Evolutionary conservation across 2,113 vertebrate genomes (phyloP).

Genomic region (Odontophorus gujanensis): DNA sequence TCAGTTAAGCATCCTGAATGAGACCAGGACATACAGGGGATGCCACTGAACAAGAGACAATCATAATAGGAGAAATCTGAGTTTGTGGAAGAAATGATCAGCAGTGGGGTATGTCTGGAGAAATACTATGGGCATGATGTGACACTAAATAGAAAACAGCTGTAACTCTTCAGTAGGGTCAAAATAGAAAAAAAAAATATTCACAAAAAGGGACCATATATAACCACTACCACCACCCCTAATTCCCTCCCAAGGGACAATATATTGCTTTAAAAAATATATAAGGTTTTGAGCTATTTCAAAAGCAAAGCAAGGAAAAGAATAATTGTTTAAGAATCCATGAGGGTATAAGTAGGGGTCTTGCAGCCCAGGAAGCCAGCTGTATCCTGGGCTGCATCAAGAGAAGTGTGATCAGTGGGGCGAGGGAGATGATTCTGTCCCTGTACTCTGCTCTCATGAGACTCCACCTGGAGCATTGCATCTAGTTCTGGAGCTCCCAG

Average conservation of each 20-base stretch:
- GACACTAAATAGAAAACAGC: not conserved
- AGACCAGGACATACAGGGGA: not conserved
- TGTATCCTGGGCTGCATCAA: too few relatives aligned
- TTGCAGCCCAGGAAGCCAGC: too few relatives aligned
- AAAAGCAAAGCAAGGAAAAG: not conserved
- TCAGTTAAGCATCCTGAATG: fast-evolving
- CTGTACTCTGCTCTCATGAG: too few relatives aligned
- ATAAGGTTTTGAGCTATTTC: not conserved
- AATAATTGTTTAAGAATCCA: not conserved
- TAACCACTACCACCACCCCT: not conserved
- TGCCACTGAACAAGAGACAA: not conserved
- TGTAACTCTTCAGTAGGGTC: not conserved
- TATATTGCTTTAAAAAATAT: not conserved
- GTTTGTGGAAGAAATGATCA: not conserved
- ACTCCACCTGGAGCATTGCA: too few relatives aligned
- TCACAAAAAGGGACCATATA: not conserved
- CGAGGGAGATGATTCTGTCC: too few relatives aligned
- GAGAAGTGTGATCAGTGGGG: too few relatives aligned
- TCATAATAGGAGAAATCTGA: not conserved
- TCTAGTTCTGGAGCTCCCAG: too few relatives aligned
- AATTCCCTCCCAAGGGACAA: not conserved
- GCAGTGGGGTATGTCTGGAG: not conserved
- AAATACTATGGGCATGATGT: not conserved
- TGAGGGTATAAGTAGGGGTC: not conserved
- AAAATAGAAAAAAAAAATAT: not conserved